Evolutionary conservation across 2,113 vertebrate genomes (phyloP).

Genomic region (Spermophilus dauricus): DNA sequence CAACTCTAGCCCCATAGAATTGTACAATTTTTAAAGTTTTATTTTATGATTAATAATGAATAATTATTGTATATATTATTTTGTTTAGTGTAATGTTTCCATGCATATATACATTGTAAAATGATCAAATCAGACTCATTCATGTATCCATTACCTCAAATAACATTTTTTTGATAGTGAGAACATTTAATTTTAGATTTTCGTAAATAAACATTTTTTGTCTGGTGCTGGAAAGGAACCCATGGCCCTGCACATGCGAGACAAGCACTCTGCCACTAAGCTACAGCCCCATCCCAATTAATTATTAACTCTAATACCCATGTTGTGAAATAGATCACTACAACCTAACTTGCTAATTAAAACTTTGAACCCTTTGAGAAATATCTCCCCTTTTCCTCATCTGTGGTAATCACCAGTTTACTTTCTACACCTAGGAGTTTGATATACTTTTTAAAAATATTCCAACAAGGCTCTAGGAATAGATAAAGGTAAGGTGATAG

Average conservation of each 20-base stretch:
- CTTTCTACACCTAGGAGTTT: neutral
- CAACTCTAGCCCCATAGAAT: neutral
- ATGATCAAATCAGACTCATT: neutral
- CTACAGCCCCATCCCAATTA: neutral
- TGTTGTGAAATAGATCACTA: neutral
- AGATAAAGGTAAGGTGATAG: neutral
- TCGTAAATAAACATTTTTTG: neutral
- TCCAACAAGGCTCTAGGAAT: neutral
- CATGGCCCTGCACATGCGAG: neutral
- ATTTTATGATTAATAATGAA: neutral
- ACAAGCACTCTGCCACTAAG: neutral
- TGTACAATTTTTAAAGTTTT: neutral
- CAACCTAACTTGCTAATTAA: neutral
- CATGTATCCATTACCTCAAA: neutral
- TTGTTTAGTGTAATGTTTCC: neutral
- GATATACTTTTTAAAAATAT: neutral
- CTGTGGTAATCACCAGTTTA: neutral
- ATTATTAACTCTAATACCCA: neutral
- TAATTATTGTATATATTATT: neutral
- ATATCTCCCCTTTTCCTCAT: neutral
- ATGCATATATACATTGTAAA: neutral
- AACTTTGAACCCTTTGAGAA: neutral
- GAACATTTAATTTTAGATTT: neutral
- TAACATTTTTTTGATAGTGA: neutral
- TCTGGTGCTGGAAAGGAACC: neutral